These are phyloP conservation scores for Corynorhinus townsendii DNA, from an alignment of 2,113 vertebrate species.

Conservation along the genomic window DNA sequence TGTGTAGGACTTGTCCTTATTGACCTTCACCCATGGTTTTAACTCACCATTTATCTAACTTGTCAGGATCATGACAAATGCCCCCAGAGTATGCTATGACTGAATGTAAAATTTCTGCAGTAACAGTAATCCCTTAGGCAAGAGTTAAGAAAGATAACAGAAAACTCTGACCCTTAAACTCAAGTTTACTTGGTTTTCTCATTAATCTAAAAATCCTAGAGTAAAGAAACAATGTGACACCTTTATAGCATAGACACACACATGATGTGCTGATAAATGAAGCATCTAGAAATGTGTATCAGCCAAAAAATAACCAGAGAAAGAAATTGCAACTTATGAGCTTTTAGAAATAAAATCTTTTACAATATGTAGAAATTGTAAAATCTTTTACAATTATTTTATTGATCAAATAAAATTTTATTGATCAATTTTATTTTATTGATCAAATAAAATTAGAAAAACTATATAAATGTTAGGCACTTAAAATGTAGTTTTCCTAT, in stretches of 20 bases:
- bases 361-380: background rate
- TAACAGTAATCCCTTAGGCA: constrained; percentile 26
- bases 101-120: constrained; percentile 31
- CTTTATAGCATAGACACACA: background rate
- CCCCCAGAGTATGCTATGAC: background rate
- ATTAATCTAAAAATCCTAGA: constrained; percentile 30
- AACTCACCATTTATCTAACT: constrained; percentile 52
- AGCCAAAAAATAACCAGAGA: background rate
- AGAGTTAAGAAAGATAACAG: constrained; percentile 16
- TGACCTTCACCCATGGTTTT: constrained; percentile 36
- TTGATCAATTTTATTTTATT: too few species aligned
- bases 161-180: constrained; percentile 49
- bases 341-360: background rate
- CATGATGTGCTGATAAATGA: background rate
- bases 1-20: background rate
- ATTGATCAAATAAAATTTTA: background rate
- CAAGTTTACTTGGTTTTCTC: background rate
- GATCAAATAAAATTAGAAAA: background rate
- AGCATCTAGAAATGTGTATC: background rate
- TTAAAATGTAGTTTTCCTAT: background rate
- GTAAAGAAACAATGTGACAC: background rate
- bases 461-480: background rate
- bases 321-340: background rate
- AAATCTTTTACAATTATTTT: too few species aligned
- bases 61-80: constrained; percentile 44